Base-by-base conservation (phyloP, 1,140 invertebrate species). In the Geopemphigus sp. region DNA sequence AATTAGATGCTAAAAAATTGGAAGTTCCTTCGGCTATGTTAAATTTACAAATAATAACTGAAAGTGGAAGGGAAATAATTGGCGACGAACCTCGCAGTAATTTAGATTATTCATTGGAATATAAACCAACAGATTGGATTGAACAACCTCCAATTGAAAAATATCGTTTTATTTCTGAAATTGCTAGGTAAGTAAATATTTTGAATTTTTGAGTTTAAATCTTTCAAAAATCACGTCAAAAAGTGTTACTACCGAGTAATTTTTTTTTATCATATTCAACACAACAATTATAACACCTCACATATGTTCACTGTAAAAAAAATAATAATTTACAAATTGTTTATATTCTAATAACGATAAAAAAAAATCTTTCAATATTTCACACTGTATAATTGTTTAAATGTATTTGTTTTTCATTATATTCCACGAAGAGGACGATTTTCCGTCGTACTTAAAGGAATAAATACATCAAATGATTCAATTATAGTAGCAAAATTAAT, bases 81-180 rank as follows among this genome's bases (percentile, higher is more conserved):
- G 83, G 89, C 2, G 90, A 92, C 47, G 88, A 91, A 24, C 85
- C 86, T 26, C 88, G 87, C 24, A 88, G 88, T 5, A 87, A 88
- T 80, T 86, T 93, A 1, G 90, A 95, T 83, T 96, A 96, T 84
- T 85, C 87, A 1, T 88, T 89, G 11, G 95, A 96, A 85, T 87
- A 89, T 2, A 88, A 89, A 57, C 92, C 93, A 0, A 87, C 92
- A 8, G 89, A 91, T 78, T 94, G 92, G 92, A 88, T 87, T 24
- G 87, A 88, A 10, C 89, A 91, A 32, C 88, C 89, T 78, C 87
- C 93, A 11, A 89, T 89, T 15, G 91, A 92, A 22, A 89, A 92
- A 81, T 95, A 93, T 84, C 91, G 89, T 59, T 94, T 95, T 83
- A 91, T 95, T 39, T 94, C 93, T 0, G 93, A 95, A 87, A 87